Evolutionary conservation across 2,797 vertebrate genomes (phyloP).

Genomic region (Epinephelus malabaricus): DNA sequence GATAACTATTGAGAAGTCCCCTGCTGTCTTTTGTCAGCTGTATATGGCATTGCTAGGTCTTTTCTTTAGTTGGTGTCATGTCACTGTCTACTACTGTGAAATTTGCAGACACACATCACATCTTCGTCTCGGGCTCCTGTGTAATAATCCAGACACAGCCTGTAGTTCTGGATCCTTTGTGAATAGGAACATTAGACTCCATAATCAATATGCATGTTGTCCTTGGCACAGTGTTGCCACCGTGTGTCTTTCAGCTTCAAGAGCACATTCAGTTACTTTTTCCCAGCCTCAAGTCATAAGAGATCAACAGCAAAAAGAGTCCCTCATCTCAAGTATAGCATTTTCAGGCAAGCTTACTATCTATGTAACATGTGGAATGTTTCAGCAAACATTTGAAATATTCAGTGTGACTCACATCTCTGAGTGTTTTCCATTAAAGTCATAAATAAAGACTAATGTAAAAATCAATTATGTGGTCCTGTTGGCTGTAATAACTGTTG

Average conservation of each 20-base stretch:
- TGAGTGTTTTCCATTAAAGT: not conserved
- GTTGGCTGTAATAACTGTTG: not conserved
- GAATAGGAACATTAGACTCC: not conserved
- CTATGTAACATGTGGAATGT: not conserved
- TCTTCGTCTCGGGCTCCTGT: not conserved
- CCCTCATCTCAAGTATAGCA: not conserved
- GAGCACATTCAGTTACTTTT: not conserved
- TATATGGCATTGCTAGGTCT: conserved; percentile 12
- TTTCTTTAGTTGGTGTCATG: conserved; percentile 1
- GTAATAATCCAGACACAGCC: not conserved
- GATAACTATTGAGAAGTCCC: conserved; percentile 8
- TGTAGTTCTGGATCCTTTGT: conserved; percentile 11
- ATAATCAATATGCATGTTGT: not conserved
- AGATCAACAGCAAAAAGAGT: not conserved
- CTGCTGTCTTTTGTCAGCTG: not conserved
- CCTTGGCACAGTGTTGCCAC: not conserved
- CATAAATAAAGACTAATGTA: not conserved
- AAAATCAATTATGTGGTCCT: not conserved
- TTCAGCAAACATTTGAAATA: not conserved
- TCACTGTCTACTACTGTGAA: not conserved
- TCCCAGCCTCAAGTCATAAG: not conserved
- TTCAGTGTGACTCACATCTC: not conserved
- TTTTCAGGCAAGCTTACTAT: not conserved
- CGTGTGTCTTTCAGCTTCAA: not conserved
- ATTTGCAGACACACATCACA: not conserved